These are phyloP conservation scores for Thamnaconus septentrionalis DNA, from an alignment of 2,113 vertebrate species.

Conservation along the genomic window DNA sequence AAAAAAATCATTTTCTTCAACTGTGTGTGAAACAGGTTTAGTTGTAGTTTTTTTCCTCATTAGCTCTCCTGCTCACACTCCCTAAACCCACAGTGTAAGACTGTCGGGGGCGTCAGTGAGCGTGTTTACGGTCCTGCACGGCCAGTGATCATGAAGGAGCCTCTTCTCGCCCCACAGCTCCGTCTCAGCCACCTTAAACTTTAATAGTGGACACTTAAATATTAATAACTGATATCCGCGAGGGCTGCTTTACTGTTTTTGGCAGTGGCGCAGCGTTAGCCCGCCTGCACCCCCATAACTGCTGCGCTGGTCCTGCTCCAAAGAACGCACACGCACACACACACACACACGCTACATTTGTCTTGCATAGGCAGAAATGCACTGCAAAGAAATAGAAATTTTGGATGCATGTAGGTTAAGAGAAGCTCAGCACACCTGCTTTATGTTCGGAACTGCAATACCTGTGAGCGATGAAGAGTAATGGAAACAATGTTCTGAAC, in stretches of 20 bases:
- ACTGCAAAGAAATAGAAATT: not conserved
- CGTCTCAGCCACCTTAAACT: slow-evolving; percentile 74
- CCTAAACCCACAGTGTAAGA: slow-evolving; percentile 61
- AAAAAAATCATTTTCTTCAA: not conserved
- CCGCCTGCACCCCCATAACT: slow-evolving; percentile 55
- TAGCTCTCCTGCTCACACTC: slow-evolving; percentile 28
- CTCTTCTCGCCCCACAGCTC: slow-evolving; percentile 60
- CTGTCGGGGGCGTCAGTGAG: slow-evolving; percentile 63
- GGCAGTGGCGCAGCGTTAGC: slow-evolving; percentile 68
- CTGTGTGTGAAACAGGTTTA: not conserved
- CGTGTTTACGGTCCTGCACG: slow-evolving; percentile 61
- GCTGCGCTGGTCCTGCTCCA: slow-evolving; percentile 59
- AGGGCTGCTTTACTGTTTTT: slow-evolving; percentile 73
- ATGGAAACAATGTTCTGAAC: too few species aligned
- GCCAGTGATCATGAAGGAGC: slow-evolving; percentile 63
- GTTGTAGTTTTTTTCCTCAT: not conserved
- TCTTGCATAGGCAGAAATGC: too few species aligned
- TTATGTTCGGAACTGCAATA: too few species aligned
- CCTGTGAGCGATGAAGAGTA: too few species aligned
- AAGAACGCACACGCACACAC: slow-evolving; percentile 28
- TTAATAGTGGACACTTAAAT: slow-evolving; percentile 78
- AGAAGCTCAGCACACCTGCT: too few species aligned
- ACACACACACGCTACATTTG: slow-evolving; percentile 12
- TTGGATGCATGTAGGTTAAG: not conserved
- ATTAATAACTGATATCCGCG: slow-evolving; percentile 81